These are phyloP conservation scores for Germaria angustata DNA, from an alignment of 2,888 invertebrate species.

Conservation along the genomic window DNA sequence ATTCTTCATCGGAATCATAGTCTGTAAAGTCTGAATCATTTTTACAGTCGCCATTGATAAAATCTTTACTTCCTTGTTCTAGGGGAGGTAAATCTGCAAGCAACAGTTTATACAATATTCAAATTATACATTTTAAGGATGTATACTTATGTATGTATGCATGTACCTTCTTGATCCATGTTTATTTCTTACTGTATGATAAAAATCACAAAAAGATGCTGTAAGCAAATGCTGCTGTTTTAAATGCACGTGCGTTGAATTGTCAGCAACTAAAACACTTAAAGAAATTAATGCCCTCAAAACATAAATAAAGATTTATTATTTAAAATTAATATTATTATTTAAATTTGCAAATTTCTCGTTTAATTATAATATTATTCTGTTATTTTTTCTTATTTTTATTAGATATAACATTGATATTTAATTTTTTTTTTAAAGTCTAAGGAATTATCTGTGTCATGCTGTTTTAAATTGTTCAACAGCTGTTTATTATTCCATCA, in stretches of 20 bases:
- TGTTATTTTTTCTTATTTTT: too few species aligned
- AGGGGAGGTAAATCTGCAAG: constrained; percentile 46
- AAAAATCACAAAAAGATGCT: neutral
- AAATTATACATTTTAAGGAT: neutral
- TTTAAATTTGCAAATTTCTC: too few species aligned
- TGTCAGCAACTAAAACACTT: constrained; percentile 6
- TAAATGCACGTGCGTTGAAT: constrained; percentile 53
- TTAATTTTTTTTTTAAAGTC: too few species aligned
- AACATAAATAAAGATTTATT: too few species aligned
- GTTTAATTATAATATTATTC: too few species aligned
- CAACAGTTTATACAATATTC: neutral
- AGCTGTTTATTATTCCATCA: constrained; percentile 47
- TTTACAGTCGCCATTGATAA: constrained; percentile 36
- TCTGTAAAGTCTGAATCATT: constrained; percentile 66
- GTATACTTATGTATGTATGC: too few species aligned
- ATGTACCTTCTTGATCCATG: constrained; percentile 66
- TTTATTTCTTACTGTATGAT: neutral
- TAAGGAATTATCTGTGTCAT: neutral
- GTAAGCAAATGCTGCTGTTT: constrained; percentile 43
- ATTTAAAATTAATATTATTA: too few species aligned
- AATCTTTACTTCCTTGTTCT: constrained; percentile 12
- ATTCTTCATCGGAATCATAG: constrained; percentile 77
- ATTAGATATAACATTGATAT: too few species aligned
- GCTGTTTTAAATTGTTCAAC: constrained; percentile 3
- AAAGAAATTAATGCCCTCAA: neutral